Evolutionary conservation across 2,113 vertebrate species (phyloP), one percentile per base, ranked within the genome.

Genomic region (Neoarius graeffei): DNA sequence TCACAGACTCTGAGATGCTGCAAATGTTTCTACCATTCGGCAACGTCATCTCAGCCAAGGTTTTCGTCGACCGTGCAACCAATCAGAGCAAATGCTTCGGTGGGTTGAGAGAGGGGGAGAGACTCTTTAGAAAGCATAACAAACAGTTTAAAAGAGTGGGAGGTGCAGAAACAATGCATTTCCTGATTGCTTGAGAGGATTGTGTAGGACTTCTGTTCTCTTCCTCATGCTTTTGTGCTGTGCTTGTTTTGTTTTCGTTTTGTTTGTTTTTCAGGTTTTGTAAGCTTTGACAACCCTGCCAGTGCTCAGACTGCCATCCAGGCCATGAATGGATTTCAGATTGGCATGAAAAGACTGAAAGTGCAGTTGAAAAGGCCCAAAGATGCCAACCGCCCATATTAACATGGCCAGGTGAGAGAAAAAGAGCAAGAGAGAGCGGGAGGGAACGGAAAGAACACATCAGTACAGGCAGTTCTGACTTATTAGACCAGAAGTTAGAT

Each of bases 61-160:
- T 99, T 91, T 99, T 99, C 86, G 98, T 99, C 23, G 98, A 99
- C 94, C 96, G 98, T 0, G 98, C 98, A 91, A 99, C 98, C 93
- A 99, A 99, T 95, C 98, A 99, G 95, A 99, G 98, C 95, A 99
- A 99, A 95, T 99, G 98, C 94, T 99, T 99, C 85, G 98, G 98
- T 99, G 93, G 94, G 97, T 93, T 19, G 77, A 30, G 25, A 30
- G 52, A 23, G 30, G 8, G 69, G 42, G 69, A 73, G 30, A 73
- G 69, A 42, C 14, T 80, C 13, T 57, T 30, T 80, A 27, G n/a
- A 81, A 59, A 52, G 83, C 35, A 67, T 67, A 50, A 79, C 48
- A 64, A 50, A 59, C 79, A 57, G 15, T 81, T 20, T 6, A 81
- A 19, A 59, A 17, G 10, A 23, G 57, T 59, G 79, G 56, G 54